Conservation (phyloP, 2,888 invertebrate species). For the Rhagium mordax region DNA sequence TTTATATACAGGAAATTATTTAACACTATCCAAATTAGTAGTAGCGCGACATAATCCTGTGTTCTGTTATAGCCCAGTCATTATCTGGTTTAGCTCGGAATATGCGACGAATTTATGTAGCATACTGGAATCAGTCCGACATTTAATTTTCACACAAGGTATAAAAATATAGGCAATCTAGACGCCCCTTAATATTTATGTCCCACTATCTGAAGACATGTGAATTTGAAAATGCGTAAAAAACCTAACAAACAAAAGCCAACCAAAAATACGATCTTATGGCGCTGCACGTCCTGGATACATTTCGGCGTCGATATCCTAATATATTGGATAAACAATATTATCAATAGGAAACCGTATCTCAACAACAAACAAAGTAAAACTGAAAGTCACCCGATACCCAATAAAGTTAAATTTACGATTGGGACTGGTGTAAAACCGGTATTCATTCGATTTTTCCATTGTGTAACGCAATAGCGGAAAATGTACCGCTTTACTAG, state of each 20-base stretch:
- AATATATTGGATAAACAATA: slow-evolving; percentile 25
- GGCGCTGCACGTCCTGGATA: neutral
- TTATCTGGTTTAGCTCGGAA: no score
- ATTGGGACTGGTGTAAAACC: slow-evolving; percentile 22
- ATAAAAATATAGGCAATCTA: no score
- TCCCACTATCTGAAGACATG: neutral
- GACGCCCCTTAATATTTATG: no score
- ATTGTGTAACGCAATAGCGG: slow-evolving; percentile 32
- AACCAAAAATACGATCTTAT: neutral
- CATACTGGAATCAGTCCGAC: no score
- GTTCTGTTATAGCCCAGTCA: no score
- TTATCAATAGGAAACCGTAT: slow-evolving; percentile 29
- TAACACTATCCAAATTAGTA: no score
- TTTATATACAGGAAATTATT: no score
- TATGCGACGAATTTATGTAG: no score
- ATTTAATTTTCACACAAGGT: no score
- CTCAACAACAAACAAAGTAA: slow-evolving; percentile 30
- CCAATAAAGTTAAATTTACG: slow-evolving; percentile 37
- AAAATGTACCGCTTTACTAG: slow-evolving; percentile 29
- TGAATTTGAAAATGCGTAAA: neutral
- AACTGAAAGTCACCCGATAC: slow-evolving; percentile 35
- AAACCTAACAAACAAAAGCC: neutral
- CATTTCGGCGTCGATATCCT: slow-evolving; percentile 13
- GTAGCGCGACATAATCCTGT: no score
- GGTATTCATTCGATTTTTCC: slow-evolving; percentile 32